Conservation (phyloP, 1,140 invertebrate genomes). For the Megathymus violae region DNA sequence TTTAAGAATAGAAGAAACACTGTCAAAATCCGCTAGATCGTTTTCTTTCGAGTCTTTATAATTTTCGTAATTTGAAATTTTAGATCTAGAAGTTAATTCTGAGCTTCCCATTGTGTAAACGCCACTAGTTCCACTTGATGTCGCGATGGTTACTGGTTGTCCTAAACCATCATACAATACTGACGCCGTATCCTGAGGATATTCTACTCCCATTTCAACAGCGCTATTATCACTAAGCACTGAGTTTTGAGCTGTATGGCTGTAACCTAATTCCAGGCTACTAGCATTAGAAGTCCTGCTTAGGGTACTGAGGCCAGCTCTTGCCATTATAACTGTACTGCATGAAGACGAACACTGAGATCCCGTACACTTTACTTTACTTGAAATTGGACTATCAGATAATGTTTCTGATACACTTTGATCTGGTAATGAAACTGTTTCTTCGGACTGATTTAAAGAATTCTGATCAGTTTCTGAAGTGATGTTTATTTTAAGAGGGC, state of each 20-base stretch:
- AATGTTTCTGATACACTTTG: constrained; percentile 60
- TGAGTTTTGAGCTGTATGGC: constrained; percentile 93
- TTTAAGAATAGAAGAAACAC: constrained; percentile 77
- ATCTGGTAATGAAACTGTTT: constrained; percentile 63
- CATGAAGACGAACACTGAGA: constrained; percentile 93
- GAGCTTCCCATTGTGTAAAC: constrained; percentile 91
- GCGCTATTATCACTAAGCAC: constrained; percentile 86
- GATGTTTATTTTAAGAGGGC: constrained; percentile 53
- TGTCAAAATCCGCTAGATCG: constrained; percentile 77
- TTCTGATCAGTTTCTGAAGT: constrained; percentile 58
- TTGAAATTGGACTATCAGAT: constrained; percentile 67
- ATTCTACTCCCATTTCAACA: constrained; percentile 83
- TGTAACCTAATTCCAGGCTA: constrained; percentile 91
- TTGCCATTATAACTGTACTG: constrained; percentile 90
- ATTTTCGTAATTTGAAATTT: constrained; percentile 82
- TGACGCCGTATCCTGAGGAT: constrained; percentile 82
- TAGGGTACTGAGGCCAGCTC: constrained; percentile 83
- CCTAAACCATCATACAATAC: constrained; percentile 75
- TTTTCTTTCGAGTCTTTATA: constrained; percentile 78
- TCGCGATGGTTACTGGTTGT: constrained; percentile 77
- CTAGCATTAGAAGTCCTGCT: constrained; percentile 88
- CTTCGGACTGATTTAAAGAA: constrained; percentile 56
- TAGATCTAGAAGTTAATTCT: constrained; percentile 83
- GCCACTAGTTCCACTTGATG: constrained; percentile 90
- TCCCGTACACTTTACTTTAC: constrained; percentile 83